Evolutionary conservation across 37 sponge, comb jelly and placozoan species (phyloP), one percentile per base, ranked within the genome.

Genomic region (Hexactinellida sp.): DNA sequence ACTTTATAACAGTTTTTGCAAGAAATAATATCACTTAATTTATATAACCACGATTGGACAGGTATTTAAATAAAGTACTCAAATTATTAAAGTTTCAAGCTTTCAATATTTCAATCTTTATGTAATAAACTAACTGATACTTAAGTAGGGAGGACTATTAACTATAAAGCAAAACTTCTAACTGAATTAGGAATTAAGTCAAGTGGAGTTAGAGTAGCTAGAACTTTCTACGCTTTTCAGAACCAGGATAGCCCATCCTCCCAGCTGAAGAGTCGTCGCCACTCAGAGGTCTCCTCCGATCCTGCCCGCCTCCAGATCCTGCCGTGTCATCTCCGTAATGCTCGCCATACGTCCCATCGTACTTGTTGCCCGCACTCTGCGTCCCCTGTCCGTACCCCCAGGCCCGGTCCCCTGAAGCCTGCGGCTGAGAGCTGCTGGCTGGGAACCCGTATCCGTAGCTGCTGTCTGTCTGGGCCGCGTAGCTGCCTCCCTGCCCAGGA

Each of bases 161-260:
- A 16, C 52, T 47, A 47, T 47, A 19, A 16, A 47, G 52, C 52
- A 47, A 47, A n/a, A n/a, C n/a, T n/a, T n/a, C n/a, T n/a, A n/a
- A n/a, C n/a, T n/a, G n/a, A n/a, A n/a, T n/a, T n/a, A n/a, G n/a
- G n/a, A n/a, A n/a, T n/a, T n/a, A n/a, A n/a, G n/a, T n/a, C n/a
- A n/a, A n/a, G n/a, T n/a, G n/a, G n/a, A n/a, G n/a, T n/a, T n/a
- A n/a, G n/a, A n/a, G n/a, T n/a, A n/a, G 76, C 13, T 63, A 63
- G 21, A 63, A n/a, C 76, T 63, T 63, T 63, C 76, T 63, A 63
- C 76, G 76, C 76, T 63, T 63, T 10, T 63, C 76, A 63, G 30
- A n/a, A 32, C 76, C 76, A 63, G 76, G 30, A 63, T 63, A 63
- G 76, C 30, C 76, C 28, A 63, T 63, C 13, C 76, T 63, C 13